Evolutionary conservation across 2,888 invertebrate species (phyloP), one percentile per base, ranked within the genome.

Genomic region (Drosophila helvetica): DNA sequence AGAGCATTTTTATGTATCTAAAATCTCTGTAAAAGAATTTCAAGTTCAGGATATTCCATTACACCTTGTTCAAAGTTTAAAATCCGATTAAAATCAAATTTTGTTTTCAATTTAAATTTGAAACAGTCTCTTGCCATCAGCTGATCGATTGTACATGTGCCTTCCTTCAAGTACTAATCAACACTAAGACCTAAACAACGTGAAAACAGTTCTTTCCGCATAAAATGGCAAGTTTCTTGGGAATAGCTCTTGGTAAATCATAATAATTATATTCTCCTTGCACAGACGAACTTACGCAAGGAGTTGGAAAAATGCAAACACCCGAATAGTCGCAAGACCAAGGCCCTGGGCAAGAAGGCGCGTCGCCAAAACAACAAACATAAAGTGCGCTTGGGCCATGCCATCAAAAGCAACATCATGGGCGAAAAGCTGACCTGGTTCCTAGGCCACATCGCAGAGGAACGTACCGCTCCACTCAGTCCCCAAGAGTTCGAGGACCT

Each of bases 251-350:
- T 9, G 18, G 18, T 17, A 6, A 15, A 10, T 10, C 25, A 12
- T 33, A 3, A 50, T 27, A 12, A 2, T 1, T 8, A 52, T 18
- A 15, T 1, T 8, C 30, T 0, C 10, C 0, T 15, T 3, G 0
- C 57, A 72, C 66, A 93, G 93, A 92, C 92, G 0, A 93, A 93
- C 80, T 74, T 93, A 17, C 90, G 90, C 19, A 93, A 93, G 78
- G 93, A 93, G 69, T 75, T 94, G n/a, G 90, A 91, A 30, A 94
- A 94, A 90, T 93, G 94, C 59, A 95, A 95, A 88, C 97, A 97
- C 92, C 97, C 97, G 1, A 96, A 97, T 91, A 97, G 97, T 84
- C 94, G 97, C 76, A 96, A 96, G 93, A 96, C 96, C 0, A 93
- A 94, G 74, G 95, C 95, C 9, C 91, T 97, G 19, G 93, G 94